Conservation (phyloP, 2,113 vertebrate species). For the Eulemur rufifrons region DNA sequence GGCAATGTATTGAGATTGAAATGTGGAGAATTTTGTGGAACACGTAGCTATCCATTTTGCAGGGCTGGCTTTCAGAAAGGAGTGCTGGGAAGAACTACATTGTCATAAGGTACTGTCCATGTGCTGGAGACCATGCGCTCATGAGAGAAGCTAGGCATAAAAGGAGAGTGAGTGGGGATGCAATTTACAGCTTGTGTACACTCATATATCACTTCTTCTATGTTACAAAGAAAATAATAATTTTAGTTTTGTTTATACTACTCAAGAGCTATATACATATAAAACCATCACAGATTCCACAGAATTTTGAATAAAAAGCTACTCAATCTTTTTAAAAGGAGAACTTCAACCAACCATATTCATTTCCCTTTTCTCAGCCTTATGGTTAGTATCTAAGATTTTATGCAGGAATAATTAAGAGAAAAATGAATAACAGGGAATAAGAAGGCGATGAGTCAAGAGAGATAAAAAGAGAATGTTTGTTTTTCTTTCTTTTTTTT, state of each 20-base stretch:
- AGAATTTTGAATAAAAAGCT: neutral
- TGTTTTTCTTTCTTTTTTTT: neutral
- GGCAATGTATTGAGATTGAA: neutral
- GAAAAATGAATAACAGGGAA: neutral
- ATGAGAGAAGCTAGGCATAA: neutral
- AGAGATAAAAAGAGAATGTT: neutral
- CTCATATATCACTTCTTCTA: too few species aligned
- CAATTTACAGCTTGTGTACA: neutral
- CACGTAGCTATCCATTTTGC: too few species aligned
- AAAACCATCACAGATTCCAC: neutral
- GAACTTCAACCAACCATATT: neutral
- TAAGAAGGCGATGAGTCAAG: neutral
- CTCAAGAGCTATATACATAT: neutral
- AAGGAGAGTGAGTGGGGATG: too few species aligned
- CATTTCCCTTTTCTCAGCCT: neutral
- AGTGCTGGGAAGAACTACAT: fast-evolving
- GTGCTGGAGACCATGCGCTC: neutral
- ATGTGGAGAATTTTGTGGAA: neutral
- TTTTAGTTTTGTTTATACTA: neutral
- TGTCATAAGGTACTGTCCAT: neutral
- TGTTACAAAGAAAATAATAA: neutral
- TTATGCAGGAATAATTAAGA: neutral
- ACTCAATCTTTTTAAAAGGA: neutral
- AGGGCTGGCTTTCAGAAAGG: neutral
- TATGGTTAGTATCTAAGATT: neutral